phyloP scores from a whole-genome alignment of 2,113 vertebrate species.

The Camelus bactrianus region DNA sequence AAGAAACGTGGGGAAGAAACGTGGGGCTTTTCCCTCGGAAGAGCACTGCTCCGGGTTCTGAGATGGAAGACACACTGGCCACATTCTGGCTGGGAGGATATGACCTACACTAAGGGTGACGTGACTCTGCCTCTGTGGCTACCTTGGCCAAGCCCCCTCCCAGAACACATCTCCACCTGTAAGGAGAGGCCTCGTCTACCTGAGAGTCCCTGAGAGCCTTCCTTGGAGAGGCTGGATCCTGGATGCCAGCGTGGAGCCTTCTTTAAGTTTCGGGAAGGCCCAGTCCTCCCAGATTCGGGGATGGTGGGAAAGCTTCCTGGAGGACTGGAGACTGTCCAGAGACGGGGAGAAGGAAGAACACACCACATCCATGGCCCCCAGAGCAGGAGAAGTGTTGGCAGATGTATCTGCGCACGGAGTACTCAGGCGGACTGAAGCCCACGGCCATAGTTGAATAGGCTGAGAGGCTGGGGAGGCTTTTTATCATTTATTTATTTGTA shows the following conservation, averaged over 20 bases:
- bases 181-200: background rate
- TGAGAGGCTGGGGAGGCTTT: background rate
- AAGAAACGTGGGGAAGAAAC: background rate
- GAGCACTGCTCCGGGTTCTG: background rate
- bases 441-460: background rate
- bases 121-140: background rate
- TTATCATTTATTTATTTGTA: no score
- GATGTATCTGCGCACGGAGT: background rate
- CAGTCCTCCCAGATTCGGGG: background rate
- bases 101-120: background rate
- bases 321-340: background rate
- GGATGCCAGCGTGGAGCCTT: no score
- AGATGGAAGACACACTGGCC: background rate
- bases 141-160: background rate
- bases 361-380: fast-evolving
- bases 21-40: background rate
- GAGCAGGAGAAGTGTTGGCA: background rate
- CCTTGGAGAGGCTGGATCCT: background rate
- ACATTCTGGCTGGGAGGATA: background rate
- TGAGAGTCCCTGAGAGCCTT: background rate
- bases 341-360: background rate
- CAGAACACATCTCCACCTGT: background rate
- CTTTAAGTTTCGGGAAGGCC: background rate
- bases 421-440: background rate
- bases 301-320: background rate